Conservation (phyloP, 2,888 invertebrate species). For the Archips crataeganus region DNA sequence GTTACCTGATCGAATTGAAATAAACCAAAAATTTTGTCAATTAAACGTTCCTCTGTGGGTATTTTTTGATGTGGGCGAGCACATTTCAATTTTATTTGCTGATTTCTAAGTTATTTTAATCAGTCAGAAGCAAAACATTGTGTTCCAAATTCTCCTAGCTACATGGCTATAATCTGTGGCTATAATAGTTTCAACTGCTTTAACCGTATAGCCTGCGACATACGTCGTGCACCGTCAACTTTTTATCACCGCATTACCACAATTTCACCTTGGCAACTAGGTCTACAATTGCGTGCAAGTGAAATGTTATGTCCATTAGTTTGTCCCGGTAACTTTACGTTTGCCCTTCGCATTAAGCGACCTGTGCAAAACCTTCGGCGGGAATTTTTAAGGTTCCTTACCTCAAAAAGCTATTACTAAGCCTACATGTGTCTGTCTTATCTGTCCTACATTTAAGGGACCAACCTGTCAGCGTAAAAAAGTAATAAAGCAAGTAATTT, state of each 20-base stretch:
- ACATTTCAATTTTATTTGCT: too few relatives aligned
- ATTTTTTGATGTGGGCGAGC: too few relatives aligned
- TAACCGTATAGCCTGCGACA: background rate
- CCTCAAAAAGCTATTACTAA: background rate
- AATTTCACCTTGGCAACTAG: background rate
- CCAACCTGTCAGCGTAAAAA: too few relatives aligned
- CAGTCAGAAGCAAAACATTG: too few relatives aligned
- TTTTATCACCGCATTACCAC: background rate
- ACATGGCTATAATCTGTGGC: too few relatives aligned
- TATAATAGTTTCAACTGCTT: background rate
- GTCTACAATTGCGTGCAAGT: slow-evolving; percentile 13
- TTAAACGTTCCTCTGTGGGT: too few relatives aligned
- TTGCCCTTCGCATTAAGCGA: slow-evolving; percentile 46
- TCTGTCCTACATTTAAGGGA: background rate
- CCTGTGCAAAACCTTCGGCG: slow-evolving; percentile 11
- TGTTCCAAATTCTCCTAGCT: too few relatives aligned
- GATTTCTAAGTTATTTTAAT: too few relatives aligned
- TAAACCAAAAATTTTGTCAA: too few relatives aligned
- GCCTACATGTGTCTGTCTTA: background rate
- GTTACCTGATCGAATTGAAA: too few relatives aligned
- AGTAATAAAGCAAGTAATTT: too few relatives aligned
- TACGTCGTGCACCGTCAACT: background rate
- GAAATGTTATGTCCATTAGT: slow-evolving; percentile 41
- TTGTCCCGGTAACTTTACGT: slow-evolving; percentile 47
- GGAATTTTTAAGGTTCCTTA: slow-evolving; percentile 5